Conservation (phyloP, 2,113 vertebrate genomes). For the Neolamprologus kungweensis region DNA sequence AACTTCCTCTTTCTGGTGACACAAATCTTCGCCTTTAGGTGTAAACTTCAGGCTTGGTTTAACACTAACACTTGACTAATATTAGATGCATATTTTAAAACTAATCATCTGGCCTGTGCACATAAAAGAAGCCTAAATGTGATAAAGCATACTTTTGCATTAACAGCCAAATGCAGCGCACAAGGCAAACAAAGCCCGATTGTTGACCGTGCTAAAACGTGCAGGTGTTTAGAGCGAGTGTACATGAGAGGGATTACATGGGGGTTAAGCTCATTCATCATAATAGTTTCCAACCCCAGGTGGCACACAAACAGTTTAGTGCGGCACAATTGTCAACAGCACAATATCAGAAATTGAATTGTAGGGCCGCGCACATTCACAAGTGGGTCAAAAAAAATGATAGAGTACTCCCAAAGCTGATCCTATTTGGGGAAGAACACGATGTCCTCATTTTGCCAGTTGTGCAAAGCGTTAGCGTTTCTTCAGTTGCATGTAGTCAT, state of each 20-base stretch:
- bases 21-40: neutral
- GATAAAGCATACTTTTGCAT: neutral
- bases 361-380: neutral
- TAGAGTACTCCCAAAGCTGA: constrained; percentile 28
- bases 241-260: constrained; percentile 44
- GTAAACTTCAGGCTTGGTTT: neutral
- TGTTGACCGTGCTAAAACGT: constrained; percentile 13
- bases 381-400: constrained; percentile 56
- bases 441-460: constrained; percentile 17
- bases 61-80: neutral
- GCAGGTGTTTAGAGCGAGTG: constrained; percentile 37
- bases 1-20: neutral
- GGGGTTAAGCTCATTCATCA: constrained; percentile 46
- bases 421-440: constrained; percentile 37
- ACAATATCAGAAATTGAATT: constrained; percentile 44
- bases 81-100: neutral
- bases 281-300: constrained; percentile 57
- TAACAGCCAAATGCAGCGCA: neutral
- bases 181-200: neutral
- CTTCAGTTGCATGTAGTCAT: neutral
- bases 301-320: constrained; percentile 49
- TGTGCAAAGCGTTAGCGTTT: constrained; percentile 5
- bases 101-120: neutral
- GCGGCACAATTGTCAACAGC: constrained; percentile 9
- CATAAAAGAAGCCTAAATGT: neutral